A percentile compares a stretch with the other conserved stretches of the same genome.
Conservation (phyloP, 2,888 invertebrate genomes). For the Sympetrum striolatum region DNA sequence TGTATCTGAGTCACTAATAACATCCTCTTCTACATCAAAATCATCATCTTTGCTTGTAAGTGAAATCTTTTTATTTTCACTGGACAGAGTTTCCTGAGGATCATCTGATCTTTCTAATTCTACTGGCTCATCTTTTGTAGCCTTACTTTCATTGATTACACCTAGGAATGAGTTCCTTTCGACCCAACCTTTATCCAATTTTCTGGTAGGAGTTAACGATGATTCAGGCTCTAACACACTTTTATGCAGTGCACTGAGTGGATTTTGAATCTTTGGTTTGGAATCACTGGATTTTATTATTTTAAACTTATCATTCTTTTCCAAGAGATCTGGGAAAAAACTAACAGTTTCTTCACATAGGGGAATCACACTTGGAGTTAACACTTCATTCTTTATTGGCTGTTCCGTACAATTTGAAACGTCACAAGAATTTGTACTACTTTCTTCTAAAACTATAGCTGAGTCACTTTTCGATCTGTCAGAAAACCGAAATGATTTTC, state of each 20-base stretch:
- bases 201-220: conserved; percentile 51
- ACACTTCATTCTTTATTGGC: background rate
- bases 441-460: background rate
- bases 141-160: background rate
- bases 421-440: background rate
- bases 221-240: conserved; percentile 52
- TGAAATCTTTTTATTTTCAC: conserved; percentile 47
- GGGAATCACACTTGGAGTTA: conserved; percentile 44
- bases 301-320: background rate
- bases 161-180: conserved; percentile 55
- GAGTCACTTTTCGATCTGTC: conserved; percentile 15
- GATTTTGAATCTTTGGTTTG: conserved; percentile 48
- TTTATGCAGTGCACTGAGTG: conserved; percentile 56
- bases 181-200: conserved; percentile 68
- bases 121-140: background rate
- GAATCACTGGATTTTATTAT: background rate
- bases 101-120: background rate
- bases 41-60: conserved; percentile 60
- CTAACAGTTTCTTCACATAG: background rate
- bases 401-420: background rate
- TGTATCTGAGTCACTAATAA: conserved; percentile 74
- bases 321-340: background rate
- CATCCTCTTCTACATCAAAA: conserved; percentile 73
- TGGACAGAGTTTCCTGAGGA: conserved; percentile 47
- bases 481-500: conserved; percentile 64